A percentile compares a stretch with the other conserved stretches of the same genome.
Evolutionary conservation across 2,888 invertebrate species (phyloP).

Genomic region (Folsomia candida): DNA sequence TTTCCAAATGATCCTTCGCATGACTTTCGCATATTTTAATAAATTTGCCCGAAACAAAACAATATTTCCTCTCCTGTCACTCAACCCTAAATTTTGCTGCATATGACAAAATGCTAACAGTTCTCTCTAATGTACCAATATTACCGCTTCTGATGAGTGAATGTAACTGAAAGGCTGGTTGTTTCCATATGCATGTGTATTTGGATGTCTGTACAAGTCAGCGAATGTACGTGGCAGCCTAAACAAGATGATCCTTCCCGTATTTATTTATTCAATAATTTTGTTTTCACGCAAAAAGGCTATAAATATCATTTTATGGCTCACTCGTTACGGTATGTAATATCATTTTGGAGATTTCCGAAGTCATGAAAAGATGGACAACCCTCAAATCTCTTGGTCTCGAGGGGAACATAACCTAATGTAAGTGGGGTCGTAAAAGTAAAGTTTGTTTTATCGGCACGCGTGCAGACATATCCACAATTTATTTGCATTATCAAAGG

Average conservation of each 20-base stretch:
- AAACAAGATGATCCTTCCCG: too few relatives aligned
- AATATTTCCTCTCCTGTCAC: neutral
- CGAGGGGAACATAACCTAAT: neutral
- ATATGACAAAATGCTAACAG: too few relatives aligned
- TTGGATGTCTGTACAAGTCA: too few relatives aligned
- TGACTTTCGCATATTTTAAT: neutral
- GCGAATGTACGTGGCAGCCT: too few relatives aligned
- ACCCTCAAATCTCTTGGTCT: neutral
- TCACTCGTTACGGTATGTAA: neutral
- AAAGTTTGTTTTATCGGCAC: slow-evolving; percentile 14
- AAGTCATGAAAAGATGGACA: neutral
- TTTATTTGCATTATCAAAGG: neutral
- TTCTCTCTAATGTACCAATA: too few relatives aligned
- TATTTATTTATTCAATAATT: neutral
- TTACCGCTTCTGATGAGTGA: too few relatives aligned
- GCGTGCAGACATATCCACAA: neutral
- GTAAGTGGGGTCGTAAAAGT: slow-evolving; percentile 13
- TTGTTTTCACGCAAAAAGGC: neutral
- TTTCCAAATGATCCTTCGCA: neutral
- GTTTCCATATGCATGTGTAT: too few relatives aligned
- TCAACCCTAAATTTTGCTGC: too few relatives aligned
- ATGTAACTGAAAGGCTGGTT: too few relatives aligned
- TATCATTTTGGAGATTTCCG: neutral
- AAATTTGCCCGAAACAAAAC: neutral
- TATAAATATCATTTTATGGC: neutral